phyloP scores from a whole-genome alignment of 1,140 invertebrate species.

The Drosophila auraria region DNA sequence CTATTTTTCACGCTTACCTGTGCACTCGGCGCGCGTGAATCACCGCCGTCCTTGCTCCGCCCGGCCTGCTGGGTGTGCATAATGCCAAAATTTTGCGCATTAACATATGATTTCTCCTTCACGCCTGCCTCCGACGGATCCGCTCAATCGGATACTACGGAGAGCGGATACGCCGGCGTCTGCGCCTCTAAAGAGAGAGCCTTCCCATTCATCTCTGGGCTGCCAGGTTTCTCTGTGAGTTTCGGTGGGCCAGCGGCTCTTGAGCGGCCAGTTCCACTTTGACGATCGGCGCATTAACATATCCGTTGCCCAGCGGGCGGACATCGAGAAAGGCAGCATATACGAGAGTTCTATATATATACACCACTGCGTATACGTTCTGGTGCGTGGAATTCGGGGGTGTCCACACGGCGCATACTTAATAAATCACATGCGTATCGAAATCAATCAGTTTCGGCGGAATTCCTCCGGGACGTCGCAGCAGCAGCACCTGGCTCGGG shows the following conservation, averaged over 20 bases:
- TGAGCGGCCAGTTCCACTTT: constrained; percentile 68
- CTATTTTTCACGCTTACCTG: constrained; percentile 33
- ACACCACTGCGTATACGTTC: constrained; percentile 51
- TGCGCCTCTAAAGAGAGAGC: constrained; percentile 32
- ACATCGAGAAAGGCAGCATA: constrained; percentile 17
- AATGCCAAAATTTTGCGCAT: constrained; percentile 74
- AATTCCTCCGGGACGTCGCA: constrained; percentile 19
- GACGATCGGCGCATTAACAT: constrained; percentile 83
- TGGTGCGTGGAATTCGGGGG: constrained; percentile 46
- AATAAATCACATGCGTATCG: constrained; percentile 49
- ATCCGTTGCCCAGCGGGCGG: constrained; percentile 78
- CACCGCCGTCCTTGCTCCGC: constrained; percentile 48
- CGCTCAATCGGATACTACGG: constrained; percentile 5
- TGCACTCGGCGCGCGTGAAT: constrained; percentile 51
- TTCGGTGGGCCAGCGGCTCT: constrained; percentile 17
- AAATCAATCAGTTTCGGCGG: constrained; percentile 66
- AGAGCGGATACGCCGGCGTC: constrained; percentile 35
- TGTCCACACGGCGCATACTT: constrained; percentile 63
- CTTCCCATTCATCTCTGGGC: constrained; percentile 9
- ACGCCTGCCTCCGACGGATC: constrained; percentile 27
- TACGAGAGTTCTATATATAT: constrained; percentile 60
- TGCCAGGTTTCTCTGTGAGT: constrained; percentile 20
- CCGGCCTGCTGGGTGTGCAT: constrained; percentile 42
- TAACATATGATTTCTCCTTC: constrained; percentile 72
- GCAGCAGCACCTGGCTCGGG: constrained; percentile 12